Conservation (phyloP, 1,140 invertebrate species). For the Papilio dardanus region DNA sequence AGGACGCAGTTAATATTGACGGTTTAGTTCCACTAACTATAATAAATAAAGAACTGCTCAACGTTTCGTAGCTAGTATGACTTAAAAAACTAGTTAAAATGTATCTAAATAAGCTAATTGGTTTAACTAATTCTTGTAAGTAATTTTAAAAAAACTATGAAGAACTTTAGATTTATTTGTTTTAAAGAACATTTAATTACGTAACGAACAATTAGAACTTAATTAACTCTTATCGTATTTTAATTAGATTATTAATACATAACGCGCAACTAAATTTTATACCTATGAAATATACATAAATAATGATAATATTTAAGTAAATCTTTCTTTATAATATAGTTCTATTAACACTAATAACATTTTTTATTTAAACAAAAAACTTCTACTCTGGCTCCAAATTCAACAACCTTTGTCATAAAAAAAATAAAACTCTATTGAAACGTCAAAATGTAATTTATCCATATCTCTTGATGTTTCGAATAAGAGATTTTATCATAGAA, state of each 20-base stretch:
- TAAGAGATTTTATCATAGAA: not conserved
- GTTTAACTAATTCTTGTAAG: not conserved
- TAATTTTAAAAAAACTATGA: not conserved
- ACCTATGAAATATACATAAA: too few species aligned
- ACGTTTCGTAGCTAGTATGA: not conserved
- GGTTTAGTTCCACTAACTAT: conserved; percentile 8
- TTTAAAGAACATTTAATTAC: not conserved
- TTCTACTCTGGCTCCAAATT: not conserved
- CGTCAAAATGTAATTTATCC: conserved; percentile 3
- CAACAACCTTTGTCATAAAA: not conserved
- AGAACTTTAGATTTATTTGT: not conserved
- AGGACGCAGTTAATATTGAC: conserved; percentile 28
- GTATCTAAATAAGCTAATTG: not conserved
- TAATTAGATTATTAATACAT: not conserved
- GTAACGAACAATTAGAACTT: not conserved
- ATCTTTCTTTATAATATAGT: too few species aligned
- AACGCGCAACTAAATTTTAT: not conserved
- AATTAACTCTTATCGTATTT: not conserved
- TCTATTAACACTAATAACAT: too few species aligned
- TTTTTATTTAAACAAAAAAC: not conserved
- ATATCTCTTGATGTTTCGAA: not conserved
- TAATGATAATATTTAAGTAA: too few species aligned
- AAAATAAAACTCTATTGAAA: not conserved
- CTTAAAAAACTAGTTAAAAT: not conserved
- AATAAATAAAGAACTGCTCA: conserved; percentile 4